Evolutionary conservation across 2,888 invertebrate genomes (phyloP).

Genomic region (Cephus rjabovi): DNA sequence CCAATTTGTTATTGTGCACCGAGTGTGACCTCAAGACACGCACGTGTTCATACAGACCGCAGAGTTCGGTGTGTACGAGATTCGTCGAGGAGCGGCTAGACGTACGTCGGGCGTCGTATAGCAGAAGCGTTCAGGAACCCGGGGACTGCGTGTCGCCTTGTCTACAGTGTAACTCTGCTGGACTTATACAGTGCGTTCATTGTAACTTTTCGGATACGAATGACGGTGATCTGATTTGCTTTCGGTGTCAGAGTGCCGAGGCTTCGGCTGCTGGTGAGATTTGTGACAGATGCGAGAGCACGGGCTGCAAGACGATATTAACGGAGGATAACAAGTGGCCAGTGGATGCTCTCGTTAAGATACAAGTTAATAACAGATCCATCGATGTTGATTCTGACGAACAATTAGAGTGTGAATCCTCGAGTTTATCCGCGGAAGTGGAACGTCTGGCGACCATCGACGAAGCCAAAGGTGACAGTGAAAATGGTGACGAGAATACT

Average conservation of each 20-base stretch:
- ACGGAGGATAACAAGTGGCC: constrained; percentile 48
- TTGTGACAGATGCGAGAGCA: constrained; percentile 51
- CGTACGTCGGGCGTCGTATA: constrained; percentile 1
- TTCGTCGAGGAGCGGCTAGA: constrained; percentile 56
- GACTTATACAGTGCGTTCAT: constrained; percentile 36
- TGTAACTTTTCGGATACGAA: constrained; percentile 37
- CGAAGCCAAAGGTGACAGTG: constrained; percentile 55
- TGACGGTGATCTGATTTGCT: constrained; percentile 60
- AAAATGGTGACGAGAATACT: constrained; percentile 48
- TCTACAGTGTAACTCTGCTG: constrained; percentile 37
- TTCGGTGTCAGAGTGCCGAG: constrained; percentile 53
- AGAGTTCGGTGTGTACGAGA: constrained; percentile 43
- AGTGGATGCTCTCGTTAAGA: constrained; percentile 54
- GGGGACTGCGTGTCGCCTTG: constrained; percentile 37
- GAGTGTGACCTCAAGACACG: constrained; percentile 58
- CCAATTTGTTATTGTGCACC: constrained; percentile 60
- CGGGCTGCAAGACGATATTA: constrained; percentile 26
- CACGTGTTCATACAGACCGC: constrained; percentile 54
- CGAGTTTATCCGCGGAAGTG: constrained; percentile 25
- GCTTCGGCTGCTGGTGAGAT: constrained; percentile 31
- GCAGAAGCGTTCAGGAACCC: not conserved
- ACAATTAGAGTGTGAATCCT: constrained; percentile 43
- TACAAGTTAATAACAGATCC: constrained; percentile 53
- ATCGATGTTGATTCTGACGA: constrained; percentile 56
- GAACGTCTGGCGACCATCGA: constrained; percentile 60